phyloP scores from a whole-genome alignment of 2,113 vertebrate species.

The Sterrhoptilus dennistouni region DNA sequence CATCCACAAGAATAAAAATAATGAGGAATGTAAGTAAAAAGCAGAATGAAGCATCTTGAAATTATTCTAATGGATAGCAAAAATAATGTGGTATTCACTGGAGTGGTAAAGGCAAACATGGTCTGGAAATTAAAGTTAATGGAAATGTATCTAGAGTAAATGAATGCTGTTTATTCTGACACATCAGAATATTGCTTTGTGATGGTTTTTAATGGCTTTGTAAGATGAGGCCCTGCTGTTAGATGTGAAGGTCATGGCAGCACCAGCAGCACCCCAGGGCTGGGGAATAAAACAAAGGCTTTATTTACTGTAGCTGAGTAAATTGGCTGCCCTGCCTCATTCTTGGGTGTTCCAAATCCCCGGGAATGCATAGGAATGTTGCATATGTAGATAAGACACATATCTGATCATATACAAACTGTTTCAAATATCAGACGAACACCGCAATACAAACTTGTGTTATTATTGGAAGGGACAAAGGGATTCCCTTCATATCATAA shows the following conservation, averaged over 20 bases:
- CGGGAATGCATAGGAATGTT: background rate
- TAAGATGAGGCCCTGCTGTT: background rate
- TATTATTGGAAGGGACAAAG: background rate
- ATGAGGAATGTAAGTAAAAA: background rate
- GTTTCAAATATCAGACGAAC: background rate
- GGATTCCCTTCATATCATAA: background rate
- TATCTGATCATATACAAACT: background rate
- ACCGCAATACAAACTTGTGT: background rate
- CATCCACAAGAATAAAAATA: background rate
- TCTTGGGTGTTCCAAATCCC: background rate
- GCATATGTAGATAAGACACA: background rate
- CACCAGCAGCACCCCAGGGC: background rate
- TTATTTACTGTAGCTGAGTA: background rate
- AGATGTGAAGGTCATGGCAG: background rate
- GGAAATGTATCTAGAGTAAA: background rate
- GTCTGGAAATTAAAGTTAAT: background rate
- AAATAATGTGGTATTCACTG: background rate
- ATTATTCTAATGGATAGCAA: background rate
- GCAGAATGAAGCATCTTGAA: background rate
- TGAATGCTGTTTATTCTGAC: background rate
- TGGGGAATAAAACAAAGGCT: background rate
- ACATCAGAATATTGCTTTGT: background rate
- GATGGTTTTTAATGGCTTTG: background rate
- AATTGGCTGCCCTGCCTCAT: background rate
- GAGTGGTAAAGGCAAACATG: background rate